These are phyloP conservation scores for Netelia inedita DNA, from an alignment of 2,888 invertebrate species.

Conservation along the genomic window DNA sequence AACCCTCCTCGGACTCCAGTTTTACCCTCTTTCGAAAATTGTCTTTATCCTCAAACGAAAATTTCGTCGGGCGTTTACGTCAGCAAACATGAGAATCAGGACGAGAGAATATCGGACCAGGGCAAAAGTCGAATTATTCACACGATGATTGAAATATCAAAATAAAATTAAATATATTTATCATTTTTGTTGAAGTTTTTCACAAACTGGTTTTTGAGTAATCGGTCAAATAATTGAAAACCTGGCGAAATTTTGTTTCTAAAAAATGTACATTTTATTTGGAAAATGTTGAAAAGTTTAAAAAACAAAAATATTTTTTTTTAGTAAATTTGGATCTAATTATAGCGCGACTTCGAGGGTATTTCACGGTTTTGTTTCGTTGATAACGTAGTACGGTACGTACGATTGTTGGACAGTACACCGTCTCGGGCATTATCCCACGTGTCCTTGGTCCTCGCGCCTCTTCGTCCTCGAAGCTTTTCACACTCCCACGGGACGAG, in stretches of 20 bases:
- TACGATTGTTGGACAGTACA: conserved; percentile 36
- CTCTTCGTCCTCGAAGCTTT: conserved; percentile 40
- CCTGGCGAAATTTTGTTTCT: no score
- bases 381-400: not conserved
- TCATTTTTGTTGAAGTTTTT: no score
- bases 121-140: not conserved
- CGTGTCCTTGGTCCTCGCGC: conserved; percentile 43
- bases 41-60: conserved; percentile 61
- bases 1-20: not conserved
- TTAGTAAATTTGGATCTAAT: not conserved
- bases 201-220: no score
- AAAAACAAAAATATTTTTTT: no score
- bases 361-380: conserved; percentile 28
- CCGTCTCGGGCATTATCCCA: conserved; percentile 43
- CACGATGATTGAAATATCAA: not conserved
- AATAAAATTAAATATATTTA: no score
- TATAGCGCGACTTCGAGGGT: conserved; percentile 2
- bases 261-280: no score
- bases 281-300: no score
- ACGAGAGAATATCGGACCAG: not conserved
- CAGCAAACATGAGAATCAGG: conserved; percentile 1
- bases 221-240: no score
- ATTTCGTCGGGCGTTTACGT: conserved; percentile 30
- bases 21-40: not conserved
- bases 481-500: conserved; percentile 43